Evolutionary conservation across 2,888 invertebrate species (phyloP), one percentile per base, ranked within the genome.

Genomic region (Cheilosia grossa): DNA sequence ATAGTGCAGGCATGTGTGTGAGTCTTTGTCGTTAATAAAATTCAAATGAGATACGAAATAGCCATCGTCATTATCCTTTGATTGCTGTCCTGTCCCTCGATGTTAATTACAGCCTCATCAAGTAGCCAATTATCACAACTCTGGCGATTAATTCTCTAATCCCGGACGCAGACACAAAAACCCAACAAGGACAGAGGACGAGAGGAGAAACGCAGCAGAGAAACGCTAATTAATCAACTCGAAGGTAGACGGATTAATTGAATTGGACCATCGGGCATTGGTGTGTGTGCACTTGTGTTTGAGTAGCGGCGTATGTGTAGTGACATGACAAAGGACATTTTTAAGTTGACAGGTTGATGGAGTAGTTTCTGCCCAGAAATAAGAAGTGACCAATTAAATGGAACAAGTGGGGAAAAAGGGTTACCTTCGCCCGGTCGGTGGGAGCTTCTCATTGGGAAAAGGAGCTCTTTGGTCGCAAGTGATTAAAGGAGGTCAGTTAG

Each of bases 231-330:
- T 83, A 80, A 80, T 83, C 80, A 80, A 53, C 61, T 66, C 42
- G 33, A 10, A 64, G 64, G 80, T 75, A 42, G 83, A 80, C 53
- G 69, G 44, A 74, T 80, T 83, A 83, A 83, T 83, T 83, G 80
- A 83, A 80, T 80, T 59, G 49, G 42, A 49, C 78, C 42, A 21
- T 59, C 27, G 21, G 70, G 47, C 44, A 75, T 59, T 47, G 24
- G 59, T 3, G 15, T 42, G 40, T 40, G 33, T 10, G 54, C 40
- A 1, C 7, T 9, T 13, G 27, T 42, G 44, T 13, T 27, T 27
- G 27, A 6, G 27, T 56, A 47, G 63, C 51, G 33, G 3, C 9
- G 54, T 51, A 9, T 27, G 19, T 51, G 59, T 58, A 19, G 40
- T 24, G 21, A 66, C 75, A 70, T 69, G 69, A 78, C 33, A 56